Conservation (phyloP, 2,113 vertebrate species). For the Megaleporinus macrocephalus region DNA sequence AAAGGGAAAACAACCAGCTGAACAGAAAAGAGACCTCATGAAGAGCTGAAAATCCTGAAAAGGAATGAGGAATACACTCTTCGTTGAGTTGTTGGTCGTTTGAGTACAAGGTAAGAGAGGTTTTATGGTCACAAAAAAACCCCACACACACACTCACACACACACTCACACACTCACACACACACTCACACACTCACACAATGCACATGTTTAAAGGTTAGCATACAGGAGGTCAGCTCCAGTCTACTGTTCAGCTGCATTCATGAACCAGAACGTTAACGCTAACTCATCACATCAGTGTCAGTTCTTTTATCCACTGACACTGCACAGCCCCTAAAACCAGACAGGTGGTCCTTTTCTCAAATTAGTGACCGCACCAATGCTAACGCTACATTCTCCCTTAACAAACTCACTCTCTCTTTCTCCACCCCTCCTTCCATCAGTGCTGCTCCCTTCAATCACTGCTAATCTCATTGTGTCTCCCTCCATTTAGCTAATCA, state of each 20-base stretch:
- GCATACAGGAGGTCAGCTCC: too few species aligned
- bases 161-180: neutral
- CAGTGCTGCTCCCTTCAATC: neutral
- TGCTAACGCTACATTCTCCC: neutral
- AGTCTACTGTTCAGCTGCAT: too few species aligned
- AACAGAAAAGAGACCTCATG: too few species aligned
- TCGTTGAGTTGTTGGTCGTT: too few species aligned
- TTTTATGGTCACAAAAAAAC: too few species aligned
- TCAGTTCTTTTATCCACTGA: neutral
- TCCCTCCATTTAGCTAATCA: slow-evolving; percentile 36
- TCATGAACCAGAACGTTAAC: too few species aligned
- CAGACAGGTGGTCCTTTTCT: neutral
- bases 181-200: slow-evolving; percentile 2
- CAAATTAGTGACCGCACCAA: neutral
- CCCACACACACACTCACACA: slow-evolving; percentile 20
- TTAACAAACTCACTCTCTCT: neutral
- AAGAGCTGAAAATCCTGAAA: too few species aligned
- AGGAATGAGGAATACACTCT: too few species aligned
- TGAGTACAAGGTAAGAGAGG: too few species aligned
- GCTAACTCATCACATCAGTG: neutral
- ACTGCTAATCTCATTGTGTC: slow-evolving; percentile 33
- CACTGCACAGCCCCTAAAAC: neutral
- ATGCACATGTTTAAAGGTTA: neutral
- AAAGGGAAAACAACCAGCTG: too few species aligned
- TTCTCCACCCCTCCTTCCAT: neutral